These are phyloP conservation scores for Drosophila neotestacea DNA, from an alignment of 2,888 invertebrate species.

Conservation along the genomic window DNA sequence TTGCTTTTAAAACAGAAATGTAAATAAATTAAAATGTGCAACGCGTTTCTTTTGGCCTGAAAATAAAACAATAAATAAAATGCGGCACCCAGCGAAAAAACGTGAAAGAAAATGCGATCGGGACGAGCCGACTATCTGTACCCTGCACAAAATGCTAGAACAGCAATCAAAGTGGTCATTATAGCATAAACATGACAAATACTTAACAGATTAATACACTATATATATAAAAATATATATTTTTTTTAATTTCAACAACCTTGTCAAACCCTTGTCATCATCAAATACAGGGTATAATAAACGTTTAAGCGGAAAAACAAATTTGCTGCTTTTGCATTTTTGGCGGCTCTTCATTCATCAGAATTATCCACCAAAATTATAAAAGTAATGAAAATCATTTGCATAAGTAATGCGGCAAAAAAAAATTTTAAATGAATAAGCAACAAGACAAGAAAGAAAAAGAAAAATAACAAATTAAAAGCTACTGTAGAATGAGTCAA, in stretches of 20 bases:
- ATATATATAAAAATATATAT: neutral
- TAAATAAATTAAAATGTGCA: slow-evolving; percentile 19
- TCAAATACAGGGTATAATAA: neutral
- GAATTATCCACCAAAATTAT: neutral
- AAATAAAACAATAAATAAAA: slow-evolving; percentile 44
- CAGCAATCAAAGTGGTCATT: neutral
- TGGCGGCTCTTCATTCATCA: slow-evolving; percentile 42
- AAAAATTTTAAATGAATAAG: slow-evolving; percentile 35
- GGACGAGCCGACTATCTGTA: neutral
- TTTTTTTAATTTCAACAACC: no score
- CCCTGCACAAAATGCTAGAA: neutral
- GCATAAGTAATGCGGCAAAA: slow-evolving; percentile 36
- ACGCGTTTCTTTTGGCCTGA: neutral
- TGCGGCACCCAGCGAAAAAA: slow-evolving; percentile 58
- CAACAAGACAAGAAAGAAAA: slow-evolving; percentile 17
- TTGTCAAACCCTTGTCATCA: neutral
- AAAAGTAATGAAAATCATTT: slow-evolving; percentile 37
- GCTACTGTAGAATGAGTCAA: slow-evolving; percentile 35
- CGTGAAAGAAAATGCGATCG: slow-evolving; percentile 2
- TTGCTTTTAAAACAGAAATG: slow-evolving; percentile 26
- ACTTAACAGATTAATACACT: neutral
- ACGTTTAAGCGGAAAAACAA: slow-evolving; percentile 1
- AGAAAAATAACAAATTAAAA: slow-evolving; percentile 23
- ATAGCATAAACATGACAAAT: no score
- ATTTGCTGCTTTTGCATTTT: slow-evolving; percentile 39